Evolutionary conservation across 2,888 invertebrate species (phyloP).

Genomic region (Yponomeuta cagnagella): DNA sequence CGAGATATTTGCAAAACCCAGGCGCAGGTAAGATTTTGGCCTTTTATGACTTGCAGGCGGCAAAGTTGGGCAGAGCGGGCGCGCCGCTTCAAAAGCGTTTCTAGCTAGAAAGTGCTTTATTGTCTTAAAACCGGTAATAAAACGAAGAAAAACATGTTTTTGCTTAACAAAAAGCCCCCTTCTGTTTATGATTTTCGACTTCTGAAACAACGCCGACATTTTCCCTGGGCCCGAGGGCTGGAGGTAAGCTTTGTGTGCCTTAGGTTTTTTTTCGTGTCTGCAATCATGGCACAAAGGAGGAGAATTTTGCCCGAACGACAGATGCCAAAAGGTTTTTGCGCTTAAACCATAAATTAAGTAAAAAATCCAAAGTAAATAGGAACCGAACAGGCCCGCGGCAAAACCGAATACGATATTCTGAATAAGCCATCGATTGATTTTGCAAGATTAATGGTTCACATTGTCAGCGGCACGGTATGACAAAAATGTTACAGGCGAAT

Average conservation of each 20-base stretch:
- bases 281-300: conserved; percentile 25
- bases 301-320: conserved; percentile 39
- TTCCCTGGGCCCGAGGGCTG: background rate
- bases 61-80: conserved; percentile 1
- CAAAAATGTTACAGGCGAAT: conserved; percentile 39
- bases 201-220: conserved; percentile 15
- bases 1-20: conserved; percentile 37
- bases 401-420: conserved; percentile 73
- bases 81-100: conserved; percentile 5
- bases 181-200: conserved; percentile 27
- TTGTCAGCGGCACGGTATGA: conserved; percentile 71
- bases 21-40: conserved; percentile 39
- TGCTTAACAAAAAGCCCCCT: conserved; percentile 48
- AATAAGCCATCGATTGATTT: conserved; percentile 77
- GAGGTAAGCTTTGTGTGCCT: background rate
- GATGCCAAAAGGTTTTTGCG: conserved; percentile 55
- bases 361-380: conserved; percentile 72
- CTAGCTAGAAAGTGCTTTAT: conserved; percentile 49
- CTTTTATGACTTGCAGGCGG: conserved; percentile 34
- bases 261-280: conserved; percentile 17
- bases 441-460: conserved; percentile 74
- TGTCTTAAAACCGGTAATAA: conserved; percentile 55
- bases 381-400: conserved; percentile 63
- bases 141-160: conserved; percentile 39
- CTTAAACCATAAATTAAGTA: conserved; percentile 62